Percentiles rank a stretch among this genome's conserved stretches.
phyloP scores from a whole-genome alignment of 92 coral and sea anemone genomes.

The Diadumene lineata region DNA sequence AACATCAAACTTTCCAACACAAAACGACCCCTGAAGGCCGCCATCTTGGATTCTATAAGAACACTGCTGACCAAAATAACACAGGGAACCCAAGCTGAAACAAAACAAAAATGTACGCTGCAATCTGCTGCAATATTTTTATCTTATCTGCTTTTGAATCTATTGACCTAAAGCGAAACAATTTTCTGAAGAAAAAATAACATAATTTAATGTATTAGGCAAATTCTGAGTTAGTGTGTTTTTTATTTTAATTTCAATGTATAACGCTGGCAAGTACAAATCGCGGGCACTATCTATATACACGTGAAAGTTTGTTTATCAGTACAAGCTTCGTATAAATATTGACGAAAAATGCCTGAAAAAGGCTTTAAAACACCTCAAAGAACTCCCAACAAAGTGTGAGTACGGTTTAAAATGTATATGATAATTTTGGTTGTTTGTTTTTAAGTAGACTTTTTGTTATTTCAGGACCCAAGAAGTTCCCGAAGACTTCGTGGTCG shows the following conservation, averaged over 20 bases:
- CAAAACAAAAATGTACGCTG: too few relatives aligned
- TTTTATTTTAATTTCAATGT: neutral
- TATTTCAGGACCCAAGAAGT: slow-evolving; percentile 1
- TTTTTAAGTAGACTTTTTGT: neutral
- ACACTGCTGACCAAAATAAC: slow-evolving; percentile 18
- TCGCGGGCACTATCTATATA: slow-evolving; percentile 3
- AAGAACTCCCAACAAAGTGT: slow-evolving; percentile 7
- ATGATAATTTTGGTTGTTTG: neutral
- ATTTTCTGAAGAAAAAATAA: too few relatives aligned
- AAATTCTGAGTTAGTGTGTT: too few relatives aligned
- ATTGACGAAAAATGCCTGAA: neutral
- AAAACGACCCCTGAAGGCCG: slow-evolving; percentile 45
- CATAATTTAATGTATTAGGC: too few relatives aligned
- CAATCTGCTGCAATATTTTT: too few relatives aligned
- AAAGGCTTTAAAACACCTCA: slow-evolving; percentile 4
- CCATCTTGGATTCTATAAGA: slow-evolving; percentile 55
- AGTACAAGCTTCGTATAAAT: neutral
- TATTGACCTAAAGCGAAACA: too few relatives aligned
- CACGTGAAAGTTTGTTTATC: slow-evolving; percentile 5
- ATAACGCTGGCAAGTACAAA: slow-evolving; percentile 1
- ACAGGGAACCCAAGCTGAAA: slow-evolving; percentile 28
- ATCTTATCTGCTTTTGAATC: too few relatives aligned
- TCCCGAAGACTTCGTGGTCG: slow-evolving; percentile 21
- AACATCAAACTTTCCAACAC: slow-evolving; percentile 50
- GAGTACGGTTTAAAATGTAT: neutral